Evolutionary conservation across 2,113 vertebrate genomes (phyloP).

Genomic region (Patagioenas fasciata): DNA sequence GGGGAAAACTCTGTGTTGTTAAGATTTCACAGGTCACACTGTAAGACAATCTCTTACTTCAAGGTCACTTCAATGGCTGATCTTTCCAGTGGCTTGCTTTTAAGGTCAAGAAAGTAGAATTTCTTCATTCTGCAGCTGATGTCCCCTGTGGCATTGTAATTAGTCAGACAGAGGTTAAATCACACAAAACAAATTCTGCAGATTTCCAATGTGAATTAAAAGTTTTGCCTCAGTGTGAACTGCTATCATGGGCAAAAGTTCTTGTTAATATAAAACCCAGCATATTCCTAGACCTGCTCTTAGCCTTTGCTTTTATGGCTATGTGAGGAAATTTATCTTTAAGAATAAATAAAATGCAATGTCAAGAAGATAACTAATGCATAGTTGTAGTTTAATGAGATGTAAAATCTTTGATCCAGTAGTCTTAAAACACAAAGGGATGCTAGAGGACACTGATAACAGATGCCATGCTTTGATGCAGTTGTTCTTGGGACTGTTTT

Average conservation of each 20-base stretch:
- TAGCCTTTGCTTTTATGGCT: neutral
- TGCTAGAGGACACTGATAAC: neutral
- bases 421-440: neutral
- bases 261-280: neutral
- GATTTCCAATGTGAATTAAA: neutral
- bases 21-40: neutral
- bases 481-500: neutral
- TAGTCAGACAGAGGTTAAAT: neutral
- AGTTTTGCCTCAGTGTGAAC: accelerated
- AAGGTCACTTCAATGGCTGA: neutral
- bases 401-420: neutral
- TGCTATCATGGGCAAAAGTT: neutral
- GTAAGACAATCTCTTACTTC: neutral
- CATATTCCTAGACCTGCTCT: neutral
- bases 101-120: neutral
- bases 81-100: neutral
- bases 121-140: neutral
- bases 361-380: neutral
- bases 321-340: neutral
- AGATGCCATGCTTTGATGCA: neutral
- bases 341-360: neutral
- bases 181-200: neutral
- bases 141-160: neutral
- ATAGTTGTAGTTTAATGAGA: neutral
- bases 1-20: neutral